These are phyloP conservation scores for Machimus rusticus DNA, from an alignment of 2,888 invertebrate genomes.

Conservation along the genomic window DNA sequence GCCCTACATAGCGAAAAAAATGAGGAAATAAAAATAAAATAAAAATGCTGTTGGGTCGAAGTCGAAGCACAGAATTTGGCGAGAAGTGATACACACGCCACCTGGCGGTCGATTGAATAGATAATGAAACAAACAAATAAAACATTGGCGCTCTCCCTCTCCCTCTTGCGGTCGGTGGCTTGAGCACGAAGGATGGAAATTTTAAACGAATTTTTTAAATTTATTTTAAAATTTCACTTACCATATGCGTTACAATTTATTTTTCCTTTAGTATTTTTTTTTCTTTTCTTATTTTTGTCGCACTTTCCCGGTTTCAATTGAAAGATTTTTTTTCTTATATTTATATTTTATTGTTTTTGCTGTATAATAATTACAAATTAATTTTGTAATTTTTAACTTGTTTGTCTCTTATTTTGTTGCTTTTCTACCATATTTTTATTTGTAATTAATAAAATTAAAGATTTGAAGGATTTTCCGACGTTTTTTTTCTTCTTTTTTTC, in stretches of 20 bases:
- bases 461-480: neutral
- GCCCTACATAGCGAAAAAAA: too few species aligned
- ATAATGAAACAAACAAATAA: too few species aligned
- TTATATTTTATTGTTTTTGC: neutral
- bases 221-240: neutral
- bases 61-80: too few species aligned
- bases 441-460: neutral
- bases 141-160: too few species aligned
- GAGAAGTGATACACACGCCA: too few species aligned
- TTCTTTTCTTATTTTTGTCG: neutral
- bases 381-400: neutral
- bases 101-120: too few species aligned
- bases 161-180: too few species aligned
- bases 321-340: neutral
- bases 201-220: too few species aligned
- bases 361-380: neutral
- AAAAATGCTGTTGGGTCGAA: too few species aligned
- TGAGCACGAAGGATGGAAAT: too few species aligned
- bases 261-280: neutral
- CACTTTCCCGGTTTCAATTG: neutral
- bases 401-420: neutral
- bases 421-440: neutral
- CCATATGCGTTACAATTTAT: slow-evolving; percentile 25
- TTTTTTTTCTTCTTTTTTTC: too few species aligned
- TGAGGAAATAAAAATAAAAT: too few species aligned